Evolutionary conservation across 2,888 invertebrate species (phyloP), one percentile per base, ranked within the genome.

Genomic region (Drosophila borborema): DNA sequence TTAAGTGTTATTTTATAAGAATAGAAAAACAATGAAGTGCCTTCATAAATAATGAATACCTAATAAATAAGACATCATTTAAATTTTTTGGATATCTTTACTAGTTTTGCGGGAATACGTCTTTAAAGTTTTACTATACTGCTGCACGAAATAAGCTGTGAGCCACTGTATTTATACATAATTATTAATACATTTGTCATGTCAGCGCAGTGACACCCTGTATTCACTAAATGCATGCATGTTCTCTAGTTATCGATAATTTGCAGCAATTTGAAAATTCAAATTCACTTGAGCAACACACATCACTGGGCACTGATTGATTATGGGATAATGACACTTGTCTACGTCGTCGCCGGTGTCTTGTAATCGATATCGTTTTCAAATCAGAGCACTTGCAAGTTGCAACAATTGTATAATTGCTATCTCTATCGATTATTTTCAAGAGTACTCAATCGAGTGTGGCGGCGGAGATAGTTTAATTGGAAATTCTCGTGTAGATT

Each of bases 321-420:
- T 40, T 40, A 40, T 56, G 43, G 6, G 1, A 4, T 16, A 20
- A 10, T 45, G 58, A 58, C 34, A 58, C 45, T 58, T 45, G 34
- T 20, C 9, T 16, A 1, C 16, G 40, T 58, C 36, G 34, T 20
- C 3, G 40, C 1, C 40, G 40, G 40, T 41, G 3, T n/a, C 7
- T 41, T 54, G 38, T 14, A 34, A 56, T 56, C 56, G 56, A 56
- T 45, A 45, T 31, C 28, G 12, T 3, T 18, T 3, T 3, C 1
- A 40, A 6, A 40, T 40, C 16, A 43, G 10, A 43, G 2, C 10
- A 5, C 18, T 43, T 43, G 43, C 18, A 18, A 10, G 10, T 43
- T 43, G 43, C 18, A 18, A 10, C 8, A 18, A 43, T 10, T 18
- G 18, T 18, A 3, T n/a, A 41, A 41, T n/a, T 41, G 41, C 3